Base-by-base conservation (phyloP, 2,888 invertebrate species). In the Stenodera caucasica region DNA sequence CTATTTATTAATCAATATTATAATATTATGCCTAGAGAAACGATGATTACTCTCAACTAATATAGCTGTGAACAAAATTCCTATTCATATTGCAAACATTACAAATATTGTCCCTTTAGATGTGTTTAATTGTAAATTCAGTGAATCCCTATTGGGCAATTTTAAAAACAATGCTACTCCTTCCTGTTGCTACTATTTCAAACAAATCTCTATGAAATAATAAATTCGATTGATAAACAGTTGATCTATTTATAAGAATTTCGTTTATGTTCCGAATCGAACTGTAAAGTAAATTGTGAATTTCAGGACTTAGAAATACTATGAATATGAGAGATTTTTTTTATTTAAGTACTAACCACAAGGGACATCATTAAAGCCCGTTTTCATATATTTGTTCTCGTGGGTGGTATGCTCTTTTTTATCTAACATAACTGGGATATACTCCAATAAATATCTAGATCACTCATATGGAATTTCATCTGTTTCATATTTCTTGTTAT, bases 341-440 rank as follows among this genome's bases (percentile, higher is more conserved):
- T 45, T 11, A 12, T 35, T 14, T 4, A 12, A 11, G 3, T 45
- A 7, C 8, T 15, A 15, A 2, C 0, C 45, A 11, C 45, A 21
- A 11, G 45, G 45, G 45, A 45, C 2, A 45, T 45, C 45, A 45
- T 45, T 45, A 45, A 21, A 45, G 45, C 21, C 21, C 5, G 45
- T 45, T 21, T 45, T 45, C 21, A 37, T 21, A 45, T 21, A 18
- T 45, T 45, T 45, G 45, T 45, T 45, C 45, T 45, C 45, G 15
- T 45, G 45, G 45, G 45, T 45, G 18, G 45, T 21, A 45, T 45
- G 21, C 21, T 21, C 45, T 21, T 45, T 45, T 45, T 21, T 45
- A 12, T 45, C 21, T 45, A 45, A 21, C 45, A 21, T 45, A 45
- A 45, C 45, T 45, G 11, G 45, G 2, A 21, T 40, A 40, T 15